phyloP scores from a whole-genome alignment of 2,888 invertebrate species.

The Bimastos eiseni region DNA sequence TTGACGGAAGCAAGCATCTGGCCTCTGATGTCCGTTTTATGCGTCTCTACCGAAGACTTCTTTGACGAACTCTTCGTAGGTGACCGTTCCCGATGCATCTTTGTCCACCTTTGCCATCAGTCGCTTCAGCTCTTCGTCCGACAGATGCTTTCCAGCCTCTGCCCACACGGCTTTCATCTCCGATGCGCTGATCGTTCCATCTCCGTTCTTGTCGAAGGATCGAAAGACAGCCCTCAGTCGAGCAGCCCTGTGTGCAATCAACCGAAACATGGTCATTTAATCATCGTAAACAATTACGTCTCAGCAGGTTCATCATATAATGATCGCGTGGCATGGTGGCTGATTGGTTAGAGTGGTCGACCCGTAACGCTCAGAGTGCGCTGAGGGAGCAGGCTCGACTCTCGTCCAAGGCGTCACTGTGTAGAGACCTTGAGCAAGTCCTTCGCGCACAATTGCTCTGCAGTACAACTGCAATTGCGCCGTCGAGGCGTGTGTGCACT shows the following conservation, averaged over 20 bases:
- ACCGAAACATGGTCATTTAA: neutral
- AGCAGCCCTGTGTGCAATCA: constrained; percentile 29
- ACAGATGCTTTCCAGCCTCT: constrained; percentile 35
- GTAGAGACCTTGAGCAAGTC: too few species aligned
- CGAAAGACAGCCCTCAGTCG: constrained; percentile 36
- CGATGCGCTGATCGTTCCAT: constrained; percentile 33
- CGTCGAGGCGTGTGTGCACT: too few species aligned
- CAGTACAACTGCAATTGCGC: too few species aligned
- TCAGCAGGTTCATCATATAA: neutral
- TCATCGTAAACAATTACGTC: neutral
- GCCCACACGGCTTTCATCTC: constrained; percentile 34
- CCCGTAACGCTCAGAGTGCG: too few species aligned
- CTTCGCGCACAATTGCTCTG: too few species aligned
- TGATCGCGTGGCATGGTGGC: too few species aligned
- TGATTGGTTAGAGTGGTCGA: too few species aligned
- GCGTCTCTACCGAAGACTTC: constrained; percentile 39
- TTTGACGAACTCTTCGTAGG: constrained; percentile 41
- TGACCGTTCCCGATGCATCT: constrained; percentile 35
- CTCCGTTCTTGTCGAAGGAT: constrained; percentile 36
- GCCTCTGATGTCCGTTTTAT: neutral
- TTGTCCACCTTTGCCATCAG: constrained; percentile 38
- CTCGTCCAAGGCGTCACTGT: too few species aligned
- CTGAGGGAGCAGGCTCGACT: too few species aligned
- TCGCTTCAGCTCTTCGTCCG: constrained; percentile 32
- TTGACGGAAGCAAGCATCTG: neutral